Conservation (phyloP, 2,797 vertebrate species). For the Gambelia wislizenii region DNA sequence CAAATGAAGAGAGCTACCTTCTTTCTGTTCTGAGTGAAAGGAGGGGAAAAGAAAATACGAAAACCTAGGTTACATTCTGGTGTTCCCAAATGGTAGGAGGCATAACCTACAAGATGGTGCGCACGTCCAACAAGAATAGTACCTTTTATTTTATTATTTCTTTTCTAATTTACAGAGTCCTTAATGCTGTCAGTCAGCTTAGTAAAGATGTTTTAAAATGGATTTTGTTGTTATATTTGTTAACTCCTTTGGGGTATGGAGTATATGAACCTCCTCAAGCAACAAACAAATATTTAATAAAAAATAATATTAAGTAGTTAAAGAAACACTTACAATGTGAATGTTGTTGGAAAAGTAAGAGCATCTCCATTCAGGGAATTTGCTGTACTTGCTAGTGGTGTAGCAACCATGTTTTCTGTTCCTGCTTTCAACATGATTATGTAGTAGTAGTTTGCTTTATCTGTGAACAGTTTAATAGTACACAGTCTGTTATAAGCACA, state of each 20-base stretch:
- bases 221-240: background rate
- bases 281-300: background rate
- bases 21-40: background rate
- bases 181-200: background rate
- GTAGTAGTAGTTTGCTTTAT: conserved; percentile 89
- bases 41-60: background rate
- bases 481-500: background rate
- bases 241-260: background rate
- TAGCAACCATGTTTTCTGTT: conserved; percentile 90
- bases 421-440: conserved; percentile 91
- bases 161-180: background rate
- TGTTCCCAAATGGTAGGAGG: background rate
- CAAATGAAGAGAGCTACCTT: background rate
- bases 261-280: background rate
- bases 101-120: background rate
- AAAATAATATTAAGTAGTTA: background rate
- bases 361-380: conserved; percentile 92
- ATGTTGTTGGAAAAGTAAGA: conserved; percentile 89
- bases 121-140: background rate
- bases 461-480: conserved; percentile 70
- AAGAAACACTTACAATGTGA: conserved; percentile 86
- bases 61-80: background rate
- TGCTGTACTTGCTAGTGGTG: conserved; percentile 87
- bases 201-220: background rate
- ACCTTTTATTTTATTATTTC: background rate